A percentile compares a stretch with the other conserved stretches of the same genome.
Conservation (phyloP, 2,888 invertebrate genomes). For the Stomorhina lunata region DNA sequence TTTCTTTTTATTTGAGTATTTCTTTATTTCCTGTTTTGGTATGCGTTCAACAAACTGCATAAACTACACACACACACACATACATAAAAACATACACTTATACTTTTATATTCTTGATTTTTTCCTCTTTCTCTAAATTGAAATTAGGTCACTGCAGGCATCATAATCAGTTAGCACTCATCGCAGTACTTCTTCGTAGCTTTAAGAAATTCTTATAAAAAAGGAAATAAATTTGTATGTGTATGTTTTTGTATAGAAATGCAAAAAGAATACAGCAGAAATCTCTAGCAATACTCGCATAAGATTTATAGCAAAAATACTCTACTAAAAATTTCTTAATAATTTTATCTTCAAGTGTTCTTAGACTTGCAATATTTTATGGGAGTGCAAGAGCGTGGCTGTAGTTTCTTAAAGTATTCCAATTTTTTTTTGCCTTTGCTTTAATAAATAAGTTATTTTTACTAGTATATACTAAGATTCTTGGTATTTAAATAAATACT, state of each 20-base stretch:
- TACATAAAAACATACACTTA: no score
- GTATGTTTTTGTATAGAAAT: no score
- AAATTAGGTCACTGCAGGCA: slow-evolving; percentile 62
- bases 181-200: background rate
- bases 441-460: slow-evolving; percentile 12
- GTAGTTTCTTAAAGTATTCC: background rate
- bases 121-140: slow-evolving; percentile 40
- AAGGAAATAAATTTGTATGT: no score
- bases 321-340: slow-evolving; percentile 35
- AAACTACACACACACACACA: no score
- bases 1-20: background rate
- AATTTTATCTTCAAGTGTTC: slow-evolving; percentile 44
- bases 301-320: slow-evolving; percentile 28
- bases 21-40: slow-evolving; percentile 35
- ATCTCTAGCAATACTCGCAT: slow-evolving; percentile 13
- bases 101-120: slow-evolving; percentile 46
- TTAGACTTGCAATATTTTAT: slow-evolving; percentile 30
- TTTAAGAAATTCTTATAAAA: slow-evolving; percentile 1
- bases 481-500: background rate
- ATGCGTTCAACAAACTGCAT: slow-evolving; percentile 41
- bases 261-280: background rate
- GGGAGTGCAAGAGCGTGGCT: background rate
- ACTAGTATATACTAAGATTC: slow-evolving; percentile 1
- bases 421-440: background rate
- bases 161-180: slow-evolving; percentile 55